These are phyloP conservation scores for Enteromius afrohamiltoni DNA, from an alignment of 2,797 vertebrate genomes.

Conservation along the genomic window DNA sequence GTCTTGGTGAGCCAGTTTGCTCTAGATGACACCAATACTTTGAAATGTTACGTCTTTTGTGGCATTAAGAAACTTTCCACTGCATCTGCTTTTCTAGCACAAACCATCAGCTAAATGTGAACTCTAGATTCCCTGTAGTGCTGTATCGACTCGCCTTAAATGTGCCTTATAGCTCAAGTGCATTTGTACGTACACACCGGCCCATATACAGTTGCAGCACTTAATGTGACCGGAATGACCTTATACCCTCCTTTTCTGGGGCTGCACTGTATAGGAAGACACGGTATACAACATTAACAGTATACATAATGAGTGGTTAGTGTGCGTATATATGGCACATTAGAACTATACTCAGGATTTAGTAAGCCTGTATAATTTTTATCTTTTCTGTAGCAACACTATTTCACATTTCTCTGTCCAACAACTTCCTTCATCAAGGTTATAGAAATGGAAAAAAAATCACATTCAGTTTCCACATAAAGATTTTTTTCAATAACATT, in stretches of 20 bases:
- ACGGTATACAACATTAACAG: slow-evolving; percentile 11
- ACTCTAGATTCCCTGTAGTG: background rate
- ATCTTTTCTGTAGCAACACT: too few relatives aligned
- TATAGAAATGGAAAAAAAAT: background rate
- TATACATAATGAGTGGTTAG: background rate
- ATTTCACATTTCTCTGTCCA: too few relatives aligned
- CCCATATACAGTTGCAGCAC: slow-evolving; percentile 53
- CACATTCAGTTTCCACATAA: background rate
- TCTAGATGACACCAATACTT: background rate
- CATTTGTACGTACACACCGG: slow-evolving; percentile 28
- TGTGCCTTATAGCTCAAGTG: slow-evolving; percentile 37
- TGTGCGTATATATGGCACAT: background rate
- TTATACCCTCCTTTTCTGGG: slow-evolving; percentile 27
- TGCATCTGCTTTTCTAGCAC: background rate
- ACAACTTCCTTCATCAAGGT: too few relatives aligned
- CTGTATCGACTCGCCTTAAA: slow-evolving; percentile 48
- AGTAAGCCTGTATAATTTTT: background rate
- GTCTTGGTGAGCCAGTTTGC: background rate
- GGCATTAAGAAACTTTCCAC: slow-evolving; percentile 10
- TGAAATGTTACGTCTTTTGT: background rate
- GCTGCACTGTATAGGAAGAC: background rate
- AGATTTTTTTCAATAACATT: background rate
- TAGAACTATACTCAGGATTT: background rate
- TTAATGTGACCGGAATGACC: slow-evolving; percentile 27
- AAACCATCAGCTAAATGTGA: background rate